phyloP scores from a whole-genome alignment of 2,888 invertebrate species.

The Leptopilina syphax region DNA sequence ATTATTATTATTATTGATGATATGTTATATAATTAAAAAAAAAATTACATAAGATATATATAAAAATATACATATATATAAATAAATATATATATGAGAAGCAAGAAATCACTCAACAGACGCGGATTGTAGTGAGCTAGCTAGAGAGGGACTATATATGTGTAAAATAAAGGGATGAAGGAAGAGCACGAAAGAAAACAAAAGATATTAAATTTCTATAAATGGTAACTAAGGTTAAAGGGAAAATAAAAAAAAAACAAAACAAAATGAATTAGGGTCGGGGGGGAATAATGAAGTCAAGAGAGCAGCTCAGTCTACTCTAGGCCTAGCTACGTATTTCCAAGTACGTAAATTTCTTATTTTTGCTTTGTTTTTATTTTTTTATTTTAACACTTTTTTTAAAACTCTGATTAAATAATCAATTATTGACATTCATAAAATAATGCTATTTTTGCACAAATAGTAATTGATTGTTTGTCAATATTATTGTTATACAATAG shows the following conservation, averaged over 20 bases:
- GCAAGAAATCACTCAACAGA: conserved; percentile 66
- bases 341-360: conserved; percentile 59
- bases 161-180: conserved; percentile 57
- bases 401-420: conserved; percentile 45
- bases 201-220: conserved; percentile 52
- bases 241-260: conserved; percentile 19
- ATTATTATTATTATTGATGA: conserved; percentile 74
- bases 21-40: conserved; percentile 67
- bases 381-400: conserved; percentile 33
- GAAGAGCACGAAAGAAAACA: conserved; percentile 56
- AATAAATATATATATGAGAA: conserved; percentile 63
- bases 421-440: conserved; percentile 23
- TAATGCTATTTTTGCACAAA: no score
- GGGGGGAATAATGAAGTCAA: conserved; percentile 52
- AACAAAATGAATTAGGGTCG: conserved; percentile 48
- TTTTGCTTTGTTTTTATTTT: conserved; percentile 47
- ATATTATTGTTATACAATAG: no score
- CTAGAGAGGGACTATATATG: conserved; percentile 71
- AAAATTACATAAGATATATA: conserved; percentile 54
- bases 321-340: conserved; percentile 69
- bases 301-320: conserved; percentile 67
- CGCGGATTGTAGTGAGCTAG: conserved; percentile 72
- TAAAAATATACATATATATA: conserved; percentile 62
- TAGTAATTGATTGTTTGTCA: no score
- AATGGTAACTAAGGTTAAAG: conserved; percentile 51